These are phyloP conservation scores for Brachionus plicatilis DNA, from an alignment of 1,140 invertebrate species.

Conservation along the genomic window DNA sequence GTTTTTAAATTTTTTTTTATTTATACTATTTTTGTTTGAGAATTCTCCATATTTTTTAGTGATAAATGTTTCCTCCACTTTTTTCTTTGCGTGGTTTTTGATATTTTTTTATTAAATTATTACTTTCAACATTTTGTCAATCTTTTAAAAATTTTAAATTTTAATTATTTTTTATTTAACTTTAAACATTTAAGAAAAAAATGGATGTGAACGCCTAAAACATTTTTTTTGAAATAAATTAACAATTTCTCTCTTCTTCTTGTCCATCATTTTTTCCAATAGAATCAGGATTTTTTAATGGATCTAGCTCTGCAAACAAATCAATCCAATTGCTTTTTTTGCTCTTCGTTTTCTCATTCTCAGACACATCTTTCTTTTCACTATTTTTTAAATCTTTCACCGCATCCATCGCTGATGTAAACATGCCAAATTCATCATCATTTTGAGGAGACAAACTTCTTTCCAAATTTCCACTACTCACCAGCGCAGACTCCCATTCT, in stretches of 20 bases:
- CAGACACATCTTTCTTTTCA: neutral
- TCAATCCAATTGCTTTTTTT: conserved; percentile 71
- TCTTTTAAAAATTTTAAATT: neutral
- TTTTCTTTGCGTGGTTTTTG: neutral
- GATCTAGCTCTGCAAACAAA: conserved; percentile 86
- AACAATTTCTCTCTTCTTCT: conserved; percentile 31
- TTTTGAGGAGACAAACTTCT: neutral
- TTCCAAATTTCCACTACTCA: neutral
- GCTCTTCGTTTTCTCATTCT: conserved; percentile 28
- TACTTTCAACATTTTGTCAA: neutral
- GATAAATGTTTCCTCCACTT: neutral
- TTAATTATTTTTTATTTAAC: neutral
- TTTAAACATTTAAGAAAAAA: neutral
- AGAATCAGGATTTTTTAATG: conserved; percentile 69
- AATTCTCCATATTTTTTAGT: neutral
- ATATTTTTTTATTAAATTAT: neutral
- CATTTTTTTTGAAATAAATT: neutral
- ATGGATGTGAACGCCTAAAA: neutral
- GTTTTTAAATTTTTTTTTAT: neutral
- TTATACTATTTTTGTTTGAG: neutral
- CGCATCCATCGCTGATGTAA: neutral
- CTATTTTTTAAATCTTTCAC: neutral
- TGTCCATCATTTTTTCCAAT: neutral
- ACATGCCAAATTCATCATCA: conserved; percentile 30
- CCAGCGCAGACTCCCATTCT: conserved; percentile 29